These are phyloP conservation scores for Yponomeuta cagnagella DNA, from an alignment of 2,888 invertebrate species.

Conservation along the genomic window DNA sequence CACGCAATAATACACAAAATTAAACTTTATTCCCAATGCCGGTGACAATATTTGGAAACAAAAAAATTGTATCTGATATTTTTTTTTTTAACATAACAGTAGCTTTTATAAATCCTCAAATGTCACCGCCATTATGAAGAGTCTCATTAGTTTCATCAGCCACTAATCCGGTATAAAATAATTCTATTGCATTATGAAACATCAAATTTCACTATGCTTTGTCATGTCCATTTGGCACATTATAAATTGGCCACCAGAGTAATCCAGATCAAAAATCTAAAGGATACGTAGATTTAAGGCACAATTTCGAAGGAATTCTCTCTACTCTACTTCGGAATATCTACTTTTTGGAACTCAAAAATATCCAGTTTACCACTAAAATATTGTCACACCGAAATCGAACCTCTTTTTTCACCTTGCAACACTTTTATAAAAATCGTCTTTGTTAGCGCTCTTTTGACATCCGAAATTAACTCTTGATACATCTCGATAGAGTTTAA, in stretches of 20 bases:
- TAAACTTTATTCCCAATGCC: not conserved
- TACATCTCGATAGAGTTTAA: not conserved
- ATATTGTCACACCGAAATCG: not conserved
- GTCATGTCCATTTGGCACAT: not conserved
- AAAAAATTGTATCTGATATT: not conserved
- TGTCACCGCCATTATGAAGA: not conserved
- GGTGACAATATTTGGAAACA: not conserved
- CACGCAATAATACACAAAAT: not conserved
- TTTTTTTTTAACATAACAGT: no score
- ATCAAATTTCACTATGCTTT: not conserved
- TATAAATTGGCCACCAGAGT: not conserved
- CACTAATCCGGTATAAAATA: not conserved
- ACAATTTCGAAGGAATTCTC: slow-evolving; percentile 11
- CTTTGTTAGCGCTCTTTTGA: not conserved
- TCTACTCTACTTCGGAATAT: not conserved
- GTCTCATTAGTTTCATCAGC: not conserved
- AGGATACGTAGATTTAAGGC: slow-evolving; percentile 8
- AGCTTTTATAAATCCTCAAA: no score
- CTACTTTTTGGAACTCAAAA: not conserved
- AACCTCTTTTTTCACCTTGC: not conserved
- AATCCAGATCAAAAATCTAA: not conserved
- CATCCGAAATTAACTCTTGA: not conserved
- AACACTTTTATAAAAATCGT: not conserved
- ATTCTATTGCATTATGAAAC: not conserved
- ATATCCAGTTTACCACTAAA: not conserved